Evolutionary conservation across 2,888 invertebrate species (phyloP).

Genomic region (Zhuqinia jingwanae): DNA sequence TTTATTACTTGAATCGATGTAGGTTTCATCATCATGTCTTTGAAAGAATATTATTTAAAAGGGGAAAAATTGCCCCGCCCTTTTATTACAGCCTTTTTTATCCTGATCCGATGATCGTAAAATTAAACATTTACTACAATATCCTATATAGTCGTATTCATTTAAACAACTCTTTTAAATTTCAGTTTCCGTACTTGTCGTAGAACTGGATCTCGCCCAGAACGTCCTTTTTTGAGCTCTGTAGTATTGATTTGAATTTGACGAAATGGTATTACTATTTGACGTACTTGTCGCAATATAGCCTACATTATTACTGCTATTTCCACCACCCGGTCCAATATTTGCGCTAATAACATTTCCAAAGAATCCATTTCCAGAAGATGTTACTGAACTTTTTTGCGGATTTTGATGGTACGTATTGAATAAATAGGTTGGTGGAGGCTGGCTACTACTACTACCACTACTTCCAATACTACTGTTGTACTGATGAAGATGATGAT

Average conservation of each 20-base stretch:
- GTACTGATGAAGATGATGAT: slow-evolving; percentile 43
- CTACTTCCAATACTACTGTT: slow-evolving; percentile 23
- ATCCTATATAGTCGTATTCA: neutral
- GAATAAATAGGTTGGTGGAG: slow-evolving; percentile 55
- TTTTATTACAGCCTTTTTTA: too few relatives aligned
- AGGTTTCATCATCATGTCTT: too few relatives aligned
- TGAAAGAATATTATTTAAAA: too few relatives aligned
- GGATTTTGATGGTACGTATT: slow-evolving; percentile 62
- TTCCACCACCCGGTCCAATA: slow-evolving; percentile 3
- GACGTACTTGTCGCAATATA: slow-evolving; percentile 58
- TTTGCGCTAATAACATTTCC: slow-evolving; percentile 49
- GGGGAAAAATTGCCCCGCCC: too few relatives aligned
- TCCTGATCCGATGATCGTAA: too few relatives aligned
- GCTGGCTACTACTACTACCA: slow-evolving; percentile 19
- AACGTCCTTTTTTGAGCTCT: slow-evolving; percentile 78
- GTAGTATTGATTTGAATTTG: slow-evolving; percentile 75
- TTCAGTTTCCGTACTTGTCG: slow-evolving; percentile 79
- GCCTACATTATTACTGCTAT: slow-evolving; percentile 45
- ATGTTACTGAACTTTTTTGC: slow-evolving; percentile 4
- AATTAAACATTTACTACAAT: too few relatives aligned
- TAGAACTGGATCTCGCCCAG: slow-evolving; percentile 78
- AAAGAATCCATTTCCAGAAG: slow-evolving; percentile 50
- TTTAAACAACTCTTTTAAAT: slow-evolving; percentile 66
- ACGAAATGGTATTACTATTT: slow-evolving; percentile 55
- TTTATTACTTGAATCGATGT: too few relatives aligned